Evolutionary conservation across 2,797 vertebrate species (phyloP), one percentile per base, ranked within the genome.

Genomic region (Danio choprae): DNA sequence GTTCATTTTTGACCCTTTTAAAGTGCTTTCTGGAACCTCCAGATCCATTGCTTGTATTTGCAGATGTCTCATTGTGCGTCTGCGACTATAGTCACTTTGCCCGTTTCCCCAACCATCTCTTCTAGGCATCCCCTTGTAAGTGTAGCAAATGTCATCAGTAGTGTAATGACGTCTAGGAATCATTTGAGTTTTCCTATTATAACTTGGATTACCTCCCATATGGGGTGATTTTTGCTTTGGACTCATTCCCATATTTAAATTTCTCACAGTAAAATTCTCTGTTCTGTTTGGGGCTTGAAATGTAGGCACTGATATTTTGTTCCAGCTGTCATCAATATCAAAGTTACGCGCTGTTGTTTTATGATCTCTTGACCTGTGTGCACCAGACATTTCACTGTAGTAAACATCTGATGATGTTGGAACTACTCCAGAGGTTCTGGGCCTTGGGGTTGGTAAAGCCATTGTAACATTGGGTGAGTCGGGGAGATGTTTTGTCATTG

Each of bases 11-110:
- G 91, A 89, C 7, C 88, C 86, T 85, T 91, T 94, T 7, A 68
- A 40, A 10, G 79, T 81, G 64, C 71, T 74, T 69, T 68, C 60
- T 79, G 92, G 93, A 87, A 94, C 93, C 2, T 94, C 93, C 53
- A 94, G 90, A 51, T 93, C 91, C 22, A 94, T 0, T 40, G 85
- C n/a, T 55, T 76, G 40, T 59, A 90, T 89, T 43, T 85, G 76
- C 3, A 88, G 79, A 6, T 80, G 60, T 13, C 88, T 89, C 0
- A 84, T 67, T 10, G 90, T 84, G 71, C 87, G 88, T n/a, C 85
- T 63, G 84, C 87, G 93, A 13, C 72, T 81, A 69, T 46, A 5
- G 18, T 68, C 50, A 50, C 3, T 50, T 38, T 41, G 60, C 36
- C 41, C 12, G 8, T 59, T 58, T 58, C 22, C 51, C 53, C 8